These are phyloP conservation scores for Micropterix aruncella DNA, from an alignment of 2,888 invertebrate species.

Conservation along the genomic window DNA sequence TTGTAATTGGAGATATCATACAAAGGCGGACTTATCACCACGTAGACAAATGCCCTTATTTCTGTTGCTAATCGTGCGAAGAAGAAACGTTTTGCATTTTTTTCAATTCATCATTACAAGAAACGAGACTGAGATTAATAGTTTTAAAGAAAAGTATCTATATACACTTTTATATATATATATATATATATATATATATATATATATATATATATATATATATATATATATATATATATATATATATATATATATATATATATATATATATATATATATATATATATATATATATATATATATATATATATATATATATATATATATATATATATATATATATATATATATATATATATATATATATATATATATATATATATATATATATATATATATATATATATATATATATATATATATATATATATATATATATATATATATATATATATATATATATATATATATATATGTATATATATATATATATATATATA, in stretches of 20 bases:
- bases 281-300: constrained; percentile 6
- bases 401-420: background rate
- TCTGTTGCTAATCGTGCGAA: too few relatives aligned
- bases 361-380: constrained; percentile 5
- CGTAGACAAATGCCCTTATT: too few relatives aligned
- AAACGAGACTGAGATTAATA: too few relatives aligned
- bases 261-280: constrained; percentile 6
- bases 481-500: background rate
- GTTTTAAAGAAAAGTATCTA: constrained; percentile 15
- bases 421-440: background rate
- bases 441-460: background rate
- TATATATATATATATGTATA: background rate
- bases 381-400: background rate
- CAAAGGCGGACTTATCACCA: too few relatives aligned
- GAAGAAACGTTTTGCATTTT: too few relatives aligned
- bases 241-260: constrained; percentile 7
- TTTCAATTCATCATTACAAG: too few relatives aligned
- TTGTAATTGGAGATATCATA: too few relatives aligned
- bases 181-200: constrained; percentile 6
- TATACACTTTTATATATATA: constrained; percentile 1
- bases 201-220: constrained; percentile 6
- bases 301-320: constrained; percentile 7
- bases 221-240: constrained; percentile 7
- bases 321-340: constrained; percentile 7
- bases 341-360: constrained; percentile 7